A percentile compares a stretch with the other conserved stretches of the same genome.
These are phyloP conservation scores for Myopa tessellatipennis DNA, from an alignment of 2,888 invertebrate species.

Conservation along the genomic window DNA sequence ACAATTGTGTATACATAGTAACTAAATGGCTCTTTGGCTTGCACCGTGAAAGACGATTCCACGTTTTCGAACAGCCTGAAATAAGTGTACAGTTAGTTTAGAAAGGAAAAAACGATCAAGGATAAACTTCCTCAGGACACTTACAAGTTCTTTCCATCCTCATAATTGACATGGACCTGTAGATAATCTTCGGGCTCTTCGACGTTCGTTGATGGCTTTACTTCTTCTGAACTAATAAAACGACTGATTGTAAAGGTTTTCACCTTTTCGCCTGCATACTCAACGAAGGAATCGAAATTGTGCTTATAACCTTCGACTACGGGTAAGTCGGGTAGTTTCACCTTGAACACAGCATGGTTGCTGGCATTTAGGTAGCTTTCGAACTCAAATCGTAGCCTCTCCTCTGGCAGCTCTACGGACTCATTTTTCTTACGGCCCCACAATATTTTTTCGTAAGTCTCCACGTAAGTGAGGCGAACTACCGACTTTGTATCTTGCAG, in stretches of 20 bases:
- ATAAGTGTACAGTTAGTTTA: constrained; percentile 44
- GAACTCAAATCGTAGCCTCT: constrained; percentile 67
- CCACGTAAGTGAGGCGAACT: constrained; percentile 66
- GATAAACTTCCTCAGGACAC: constrained; percentile 9
- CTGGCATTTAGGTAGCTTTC: constrained; percentile 71
- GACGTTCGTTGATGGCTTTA: constrained; percentile 43
- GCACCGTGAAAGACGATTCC: constrained; percentile 79
- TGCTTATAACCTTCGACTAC: constrained; percentile 55
- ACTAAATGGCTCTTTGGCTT: constrained; percentile 80
- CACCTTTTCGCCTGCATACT: constrained; percentile 55
- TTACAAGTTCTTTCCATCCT: constrained; percentile 51
- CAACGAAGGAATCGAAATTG: constrained; percentile 51
- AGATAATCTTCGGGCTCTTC: constrained; percentile 54
- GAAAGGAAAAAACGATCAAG: no score
- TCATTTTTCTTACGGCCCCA: constrained; percentile 42
- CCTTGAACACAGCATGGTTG: constrained; percentile 75
- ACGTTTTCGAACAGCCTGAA: constrained; percentile 73
- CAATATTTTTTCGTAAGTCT: constrained; percentile 50
- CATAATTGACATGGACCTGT: constrained; percentile 46
- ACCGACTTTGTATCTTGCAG: constrained; percentile 72
- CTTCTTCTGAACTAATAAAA: constrained; percentile 53
- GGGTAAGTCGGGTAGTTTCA: constrained; percentile 72
- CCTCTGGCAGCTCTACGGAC: constrained; percentile 36
- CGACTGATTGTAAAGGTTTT: constrained; percentile 48
- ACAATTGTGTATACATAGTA: constrained; percentile 81